These are phyloP conservation scores for Hirudinaria manillensis DNA, from an alignment of 2,888 invertebrate genomes.

Conservation along the genomic window DNA sequence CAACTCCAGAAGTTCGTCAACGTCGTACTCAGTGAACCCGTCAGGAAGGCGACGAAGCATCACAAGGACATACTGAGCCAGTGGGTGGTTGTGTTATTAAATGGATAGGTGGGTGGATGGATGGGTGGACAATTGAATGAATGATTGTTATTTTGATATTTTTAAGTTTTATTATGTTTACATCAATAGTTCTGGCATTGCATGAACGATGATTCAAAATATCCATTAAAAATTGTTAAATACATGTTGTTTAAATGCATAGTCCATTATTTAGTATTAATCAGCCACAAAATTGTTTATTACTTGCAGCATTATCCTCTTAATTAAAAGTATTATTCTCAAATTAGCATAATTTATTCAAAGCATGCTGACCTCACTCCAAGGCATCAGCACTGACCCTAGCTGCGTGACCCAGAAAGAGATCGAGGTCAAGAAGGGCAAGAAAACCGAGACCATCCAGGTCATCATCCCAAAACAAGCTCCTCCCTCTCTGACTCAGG, in stretches of 20 bases:
- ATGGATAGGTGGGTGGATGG: too few species aligned
- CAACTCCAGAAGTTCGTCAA: slow-evolving; percentile 95
- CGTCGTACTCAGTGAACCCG: slow-evolving; percentile 75
- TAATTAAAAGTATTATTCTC: too few species aligned
- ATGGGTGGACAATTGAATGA: neutral
- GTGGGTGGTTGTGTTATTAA: neutral
- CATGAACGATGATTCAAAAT: too few species aligned
- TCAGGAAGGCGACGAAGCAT: slow-evolving; percentile 91
- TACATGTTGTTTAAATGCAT: neutral
- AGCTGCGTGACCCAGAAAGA: neutral
- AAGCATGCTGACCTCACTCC: slow-evolving; percentile 94
- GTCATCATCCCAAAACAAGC: slow-evolving; percentile 12
- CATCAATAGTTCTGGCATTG: too few species aligned
- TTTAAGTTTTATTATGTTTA: neutral
- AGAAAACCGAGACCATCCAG: slow-evolving; percentile 2
- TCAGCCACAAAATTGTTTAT: too few species aligned
- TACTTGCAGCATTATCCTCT: too few species aligned
- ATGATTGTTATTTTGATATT: neutral
- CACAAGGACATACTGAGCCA: slow-evolving; percentile 72
- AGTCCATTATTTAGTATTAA: too few species aligned
- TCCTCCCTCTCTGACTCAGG: slow-evolving; percentile 8
- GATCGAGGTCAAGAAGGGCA: slow-evolving; percentile 7
- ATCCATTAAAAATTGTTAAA: too few species aligned
- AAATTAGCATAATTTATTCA: slow-evolving; percentile 58
- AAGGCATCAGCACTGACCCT: slow-evolving; percentile 65